Base-by-base conservation (phyloP, 2,113 vertebrate species). In the Lichenostomus cassidix region DNA sequence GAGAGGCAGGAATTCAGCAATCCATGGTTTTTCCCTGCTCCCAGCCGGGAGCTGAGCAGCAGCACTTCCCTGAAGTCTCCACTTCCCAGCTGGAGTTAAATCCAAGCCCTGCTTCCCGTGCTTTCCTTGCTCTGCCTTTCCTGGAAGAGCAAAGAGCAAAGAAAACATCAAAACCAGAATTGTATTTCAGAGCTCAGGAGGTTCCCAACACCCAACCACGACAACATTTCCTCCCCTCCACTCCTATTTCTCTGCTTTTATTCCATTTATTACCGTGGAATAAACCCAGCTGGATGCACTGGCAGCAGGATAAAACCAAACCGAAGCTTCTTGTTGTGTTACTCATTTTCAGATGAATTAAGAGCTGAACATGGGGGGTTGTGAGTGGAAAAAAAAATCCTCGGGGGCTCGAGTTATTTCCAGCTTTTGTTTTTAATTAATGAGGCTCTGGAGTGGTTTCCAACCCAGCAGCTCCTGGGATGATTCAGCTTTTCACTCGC, bases 51-150 rank as follows among this genome's bases (percentile, higher is more conserved):
- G 42, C 42, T 42, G 42, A 42, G 42, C 42, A 16, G 39, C 70
- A 44, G 67, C 60, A 5, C 60, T 46, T 80, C 64, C 25, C 80
- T 86, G 35, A 21, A 65, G 15, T 23, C 62, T 25, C 62, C 47
- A 7, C 46, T 33, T 56, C 58, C 91, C 85, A 77, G 87, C 47
- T 77, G 94, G 91, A 95, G 35, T 15, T 6, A 37, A 91, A 80
- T 70, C 60, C 67, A 58, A 81, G 50, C 9, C 1, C 39, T n/a
- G 44, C 52, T 77, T 37, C 67, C 2, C 17, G 7, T 3, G 21
- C 42, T 74, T 41, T 19, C 39, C 49, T 22, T 1, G 21, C 4
- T 25, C 65, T 85, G 84, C 84, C 21, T 3, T 41, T 56, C 39
- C 9, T 39, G 39, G 39, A 39, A 39, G 39, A 39, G 39, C 39